Evolutionary conservation across 2,797 vertebrate genomes (phyloP), one percentile per base, ranked within the genome.

Genomic region (Anolis apletophallus): DNA sequence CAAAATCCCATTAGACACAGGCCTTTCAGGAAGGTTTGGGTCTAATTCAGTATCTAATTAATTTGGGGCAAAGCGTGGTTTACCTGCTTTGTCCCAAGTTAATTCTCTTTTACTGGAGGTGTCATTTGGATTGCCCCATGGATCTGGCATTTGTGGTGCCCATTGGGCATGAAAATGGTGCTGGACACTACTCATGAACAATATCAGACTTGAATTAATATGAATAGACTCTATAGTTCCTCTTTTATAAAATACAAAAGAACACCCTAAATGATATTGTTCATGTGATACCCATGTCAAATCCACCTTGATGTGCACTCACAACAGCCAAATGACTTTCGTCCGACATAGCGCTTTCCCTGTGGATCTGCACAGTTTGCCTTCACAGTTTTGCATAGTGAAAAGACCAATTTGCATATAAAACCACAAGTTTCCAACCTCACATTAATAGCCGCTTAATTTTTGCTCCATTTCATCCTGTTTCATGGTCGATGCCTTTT

Each of bases 401-500:
- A 81, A 69, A 72, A 69, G 72, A 26, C 26, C 71, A 57, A 55
- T 87, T 85, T 79, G 26, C 67, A 81, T 71, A 78, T 54, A 7
- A 87, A 67, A 72, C 55, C 68, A 74, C 81, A 59, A 36, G 17
- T 61, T 50, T 69, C 23, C 68, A 82, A 59, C 12, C 26, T 36
- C 40, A 46, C 71, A 69, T 50, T 50, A 72, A 85, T 68, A 80
- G 40, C 61, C 16, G 32, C 29, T 74, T 59, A 69, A 79, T 75
- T 81, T 78, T 57, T 68, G n/a, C 80, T 76, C 21, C 34, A 77
- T 87, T 87, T 68, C 64, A 83, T 36, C 79, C 75, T 75, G 77
- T 87, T 85, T 82, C 74, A 83, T 54, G 75, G 36, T n/a, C 46
- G 32, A 32, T 83, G 74, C 68, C 34, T 74, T 57, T 85, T 85